Base-by-base conservation (phyloP, 2,113 vertebrate species). In the Periophthalmus modestus region DNA sequence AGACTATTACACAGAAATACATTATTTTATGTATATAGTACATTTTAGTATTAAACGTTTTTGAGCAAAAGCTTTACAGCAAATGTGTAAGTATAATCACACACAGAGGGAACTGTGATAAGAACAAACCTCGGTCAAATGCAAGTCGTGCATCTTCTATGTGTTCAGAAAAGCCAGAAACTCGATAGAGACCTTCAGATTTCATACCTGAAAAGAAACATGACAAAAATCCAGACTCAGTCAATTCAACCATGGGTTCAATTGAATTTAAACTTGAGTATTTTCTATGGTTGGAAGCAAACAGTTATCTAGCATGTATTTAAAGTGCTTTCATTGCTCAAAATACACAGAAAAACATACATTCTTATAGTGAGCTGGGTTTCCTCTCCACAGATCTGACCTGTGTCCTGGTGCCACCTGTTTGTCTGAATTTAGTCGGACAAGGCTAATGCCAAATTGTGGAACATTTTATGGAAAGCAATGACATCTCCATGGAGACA, bases 131-230 rank as follows among this genome's bases (percentile, higher is more conserved):
- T 97, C 97, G 89, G 87, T 99, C 97, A 89, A 99, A 99, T 52
- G 96, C 87, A 84, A 98, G 96, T 83, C 97, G 96, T 78, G 97
- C 96, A 23, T 98, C 96, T 91, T 98, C 97, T 55, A 98, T 95
- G 89, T 98, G 97, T 80, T 99, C 97, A 11, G 96, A 97, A 90
- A 98, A 99, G 80, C 98, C 98, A 7, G 97, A 98, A 75, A 98
- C 97, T 92, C 98, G 91, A 73, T 99, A 99, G 46, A 99, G 95
- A 48, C 98, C 98, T 90, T 99, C 97, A 0, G 97, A 98, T 81
- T 94, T 96, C 69, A 99, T 90, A 79, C 98, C 98, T 99, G 88
- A 43, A 89, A 81, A 0, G 81, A 0, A 83, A 67, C 19, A 47
- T 13, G 65, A 36, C 43, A 39, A 7, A 3, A 39, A 34, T 62